Evolutionary conservation across 53 echinoderm and acorn worm species (phyloP), one percentile per base, ranked within the genome.

Genomic region (Paracentrotus lividus): DNA sequence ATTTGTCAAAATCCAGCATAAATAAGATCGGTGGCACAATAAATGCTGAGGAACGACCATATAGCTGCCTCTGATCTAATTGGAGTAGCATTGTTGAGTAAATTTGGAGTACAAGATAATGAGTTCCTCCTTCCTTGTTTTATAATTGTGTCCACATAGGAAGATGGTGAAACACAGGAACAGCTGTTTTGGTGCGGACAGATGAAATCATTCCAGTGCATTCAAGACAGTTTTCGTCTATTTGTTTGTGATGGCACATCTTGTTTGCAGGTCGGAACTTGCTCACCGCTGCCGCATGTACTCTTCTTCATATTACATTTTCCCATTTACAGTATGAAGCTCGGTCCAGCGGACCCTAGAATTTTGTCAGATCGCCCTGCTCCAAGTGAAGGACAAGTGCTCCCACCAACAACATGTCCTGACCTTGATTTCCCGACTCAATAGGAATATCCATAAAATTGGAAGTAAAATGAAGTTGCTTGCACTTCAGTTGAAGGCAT

Each of bases 1-100:
- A n/a, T n/a, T n/a, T n/a, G n/a, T n/a, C n/a, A n/a, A n/a, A n/a
- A n/a, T n/a, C n/a, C n/a, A n/a, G n/a, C n/a, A n/a, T n/a, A n/a
- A n/a, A n/a, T n/a, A n/a, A n/a, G n/a, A n/a, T n/a, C n/a, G n/a
- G n/a, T n/a, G n/a, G n/a, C n/a, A n/a, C n/a, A n/a, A n/a, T n/a
- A 84, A 84, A 84, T 84, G 84, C 44, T 84, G 85, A 84, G 85
- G 49, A n/a, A 84, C 45, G 85, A 84, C 85, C 42, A 84, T 45
- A 36, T 38, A n/a, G n/a, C 85, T 84, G 2, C n/a, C n/a, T 84
- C 49, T 45, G 85, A 49, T 84, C 85, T 84, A 21, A 84, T 84
- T 84, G 24, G 34, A 44, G 81, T 78, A 78, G 81, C 81, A 78
- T 78, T 78, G 81, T 40, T 49, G 85, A 84, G 85, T 84, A 84